phyloP scores from a whole-genome alignment of 2,113 vertebrate genomes.

The Apteryx mantelli region DNA sequence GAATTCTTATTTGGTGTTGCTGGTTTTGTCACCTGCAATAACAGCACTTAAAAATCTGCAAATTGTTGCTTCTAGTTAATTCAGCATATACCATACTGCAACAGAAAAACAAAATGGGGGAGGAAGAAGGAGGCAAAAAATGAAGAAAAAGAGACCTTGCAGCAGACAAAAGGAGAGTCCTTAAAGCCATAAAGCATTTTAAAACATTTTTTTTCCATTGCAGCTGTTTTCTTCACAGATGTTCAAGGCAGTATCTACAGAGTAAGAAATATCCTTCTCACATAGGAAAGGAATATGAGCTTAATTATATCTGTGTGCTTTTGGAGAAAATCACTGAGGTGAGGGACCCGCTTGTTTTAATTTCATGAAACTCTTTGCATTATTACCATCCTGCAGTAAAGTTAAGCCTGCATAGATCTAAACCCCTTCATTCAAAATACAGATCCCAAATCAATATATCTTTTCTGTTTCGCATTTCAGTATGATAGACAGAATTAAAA shows the following conservation, averaged over 20 bases:
- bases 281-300: conserved; percentile 40
- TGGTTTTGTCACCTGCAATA: conserved; percentile 31
- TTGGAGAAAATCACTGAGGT: conserved; percentile 48
- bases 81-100: not conserved
- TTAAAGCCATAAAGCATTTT: not conserved
- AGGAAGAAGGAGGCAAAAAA: not conserved
- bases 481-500: conserved; percentile 26
- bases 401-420: conserved; percentile 37
- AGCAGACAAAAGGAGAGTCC: not conserved
- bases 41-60: not conserved
- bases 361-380: conserved; percentile 44
- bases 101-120: not conserved
- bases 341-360: conserved; percentile 39
- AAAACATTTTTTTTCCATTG: not conserved
- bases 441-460: conserved; percentile 31
- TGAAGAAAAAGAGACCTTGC: not conserved
- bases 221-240: not conserved
- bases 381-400: conserved; percentile 44
- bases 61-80: conserved; percentile 48
- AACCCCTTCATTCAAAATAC: conserved; percentile 48
- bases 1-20: conserved; percentile 40
- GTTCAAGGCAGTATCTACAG: not conserved
- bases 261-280: not conserved
- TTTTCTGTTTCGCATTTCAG: conserved; percentile 48
- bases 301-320: conserved; percentile 56